These are phyloP conservation scores for Nematopogon swammerdamellus DNA, from an alignment of 2,888 invertebrate genomes.

Conservation along the genomic window DNA sequence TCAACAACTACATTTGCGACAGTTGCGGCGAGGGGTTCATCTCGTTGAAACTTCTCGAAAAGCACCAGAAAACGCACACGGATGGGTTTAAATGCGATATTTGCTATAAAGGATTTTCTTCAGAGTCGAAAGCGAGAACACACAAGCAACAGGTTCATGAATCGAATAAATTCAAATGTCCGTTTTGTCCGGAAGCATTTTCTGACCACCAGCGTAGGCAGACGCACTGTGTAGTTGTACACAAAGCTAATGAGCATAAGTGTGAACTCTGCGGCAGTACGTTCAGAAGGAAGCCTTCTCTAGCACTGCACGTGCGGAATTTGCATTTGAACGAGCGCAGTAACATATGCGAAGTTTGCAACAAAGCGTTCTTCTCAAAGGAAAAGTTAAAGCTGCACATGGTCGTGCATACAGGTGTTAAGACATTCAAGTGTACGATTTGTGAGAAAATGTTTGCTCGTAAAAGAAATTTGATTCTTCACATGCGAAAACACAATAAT, in stretches of 20 bases:
- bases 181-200: neutral
- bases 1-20: slow-evolving; percentile 1
- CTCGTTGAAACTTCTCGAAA: neutral
- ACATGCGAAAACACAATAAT: slow-evolving; percentile 2
- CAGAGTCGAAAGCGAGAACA: neutral
- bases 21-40: slow-evolving; percentile 1
- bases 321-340: slow-evolving; percentile 20
- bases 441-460: slow-evolving; percentile 16
- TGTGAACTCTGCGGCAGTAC: slow-evolving; percentile 1
- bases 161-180: neutral
- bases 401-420: slow-evolving; percentile 22
- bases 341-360: slow-evolving; percentile 21
- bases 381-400: slow-evolving; percentile 23
- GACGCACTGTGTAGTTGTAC: neutral
- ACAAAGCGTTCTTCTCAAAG: slow-evolving; percentile 21
- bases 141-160: too few species aligned
- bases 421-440: slow-evolving; percentile 21
- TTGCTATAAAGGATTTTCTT: neutral
- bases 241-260: neutral
- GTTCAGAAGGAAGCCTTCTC: neutral
- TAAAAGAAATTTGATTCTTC: slow-evolving; percentile 4
- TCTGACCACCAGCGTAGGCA: neutral
- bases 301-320: slow-evolving; percentile 3
- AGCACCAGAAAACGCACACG: neutral
- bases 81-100: neutral